A percentile compares a stretch with the other conserved stretches of the same genome.
Conservation (phyloP, 1,140 invertebrate genomes). For the Pachypsylla venusta region DNA sequence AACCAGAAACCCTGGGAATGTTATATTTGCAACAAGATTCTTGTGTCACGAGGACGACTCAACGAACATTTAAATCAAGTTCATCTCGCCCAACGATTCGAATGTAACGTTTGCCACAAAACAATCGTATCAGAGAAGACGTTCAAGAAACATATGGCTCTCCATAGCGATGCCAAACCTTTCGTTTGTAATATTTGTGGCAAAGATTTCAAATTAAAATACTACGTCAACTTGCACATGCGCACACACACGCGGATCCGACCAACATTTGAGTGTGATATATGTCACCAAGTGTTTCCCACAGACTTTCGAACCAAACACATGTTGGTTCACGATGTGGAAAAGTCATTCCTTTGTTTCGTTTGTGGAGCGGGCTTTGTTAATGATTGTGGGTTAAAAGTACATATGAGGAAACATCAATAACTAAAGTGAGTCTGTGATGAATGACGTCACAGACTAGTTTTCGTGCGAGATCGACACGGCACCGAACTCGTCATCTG, state of each 20-base stretch:
- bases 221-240: slow-evolving; percentile 5
- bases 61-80: slow-evolving; percentile 5
- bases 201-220: slow-evolving; percentile 5
- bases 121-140: neutral
- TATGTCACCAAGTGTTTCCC: slow-evolving; percentile 7
- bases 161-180: slow-evolving; percentile 4
- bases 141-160: slow-evolving; percentile 2
- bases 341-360: neutral
- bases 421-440: too few species aligned
- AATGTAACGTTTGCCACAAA: slow-evolving; percentile 2
- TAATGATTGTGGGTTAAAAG: neutral
- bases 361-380: slow-evolving; percentile 3
- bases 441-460: too few species aligned
- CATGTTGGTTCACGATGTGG: slow-evolving; percentile 5
- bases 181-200: slow-evolving; percentile 6
- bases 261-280: slow-evolving; percentile 5
- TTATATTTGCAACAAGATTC: slow-evolving; percentile 3
- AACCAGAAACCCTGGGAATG: slow-evolving; percentile 3
- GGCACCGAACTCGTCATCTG: too few species aligned
- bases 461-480: too few species aligned
- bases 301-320: slow-evolving; percentile 4
- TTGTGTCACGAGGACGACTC: slow-evolving; percentile 1
- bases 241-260: neutral
- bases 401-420: slow-evolving; percentile 6
- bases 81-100: neutral